Percentiles rank a stretch among this genome's conserved stretches.
These are phyloP conservation scores for Ctenoplectra terminalis DNA, from an alignment of 1,140 invertebrate species.

Conservation along the genomic window DNA sequence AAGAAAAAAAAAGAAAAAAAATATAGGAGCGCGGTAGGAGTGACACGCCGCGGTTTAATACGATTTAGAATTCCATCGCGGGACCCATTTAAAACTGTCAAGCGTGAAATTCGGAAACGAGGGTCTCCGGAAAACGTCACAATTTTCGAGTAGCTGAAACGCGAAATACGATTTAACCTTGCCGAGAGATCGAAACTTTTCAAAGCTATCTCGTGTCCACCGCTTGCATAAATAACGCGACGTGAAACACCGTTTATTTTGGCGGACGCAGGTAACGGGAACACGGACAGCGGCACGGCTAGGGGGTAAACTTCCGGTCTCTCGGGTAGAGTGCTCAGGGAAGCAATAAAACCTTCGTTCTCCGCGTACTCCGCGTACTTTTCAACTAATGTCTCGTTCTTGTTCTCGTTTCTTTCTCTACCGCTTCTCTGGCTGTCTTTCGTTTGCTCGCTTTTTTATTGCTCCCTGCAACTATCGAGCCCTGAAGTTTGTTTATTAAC, in stretches of 20 bases:
- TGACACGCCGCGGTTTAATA: slow-evolving; percentile 47
- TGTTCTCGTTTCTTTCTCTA: background rate
- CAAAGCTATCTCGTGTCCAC: slow-evolving; percentile 49
- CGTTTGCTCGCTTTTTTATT: background rate
- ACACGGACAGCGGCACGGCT: background rate
- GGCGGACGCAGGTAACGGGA: background rate
- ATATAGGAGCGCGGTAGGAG: background rate
- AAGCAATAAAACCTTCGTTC: slow-evolving; percentile 46
- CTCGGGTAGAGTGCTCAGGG: slow-evolving; percentile 23
- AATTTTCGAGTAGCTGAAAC: slow-evolving; percentile 55
- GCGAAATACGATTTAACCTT: slow-evolving; percentile 47
- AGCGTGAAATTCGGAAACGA: slow-evolving; percentile 53
- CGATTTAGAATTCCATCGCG: slow-evolving; percentile 46
- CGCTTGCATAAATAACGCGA: slow-evolving; percentile 59
- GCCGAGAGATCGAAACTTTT: slow-evolving; percentile 57
- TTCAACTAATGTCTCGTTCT: slow-evolving; percentile 35
- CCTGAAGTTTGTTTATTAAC: background rate
- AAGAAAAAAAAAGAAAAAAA: too few relatives aligned
- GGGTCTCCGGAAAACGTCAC: slow-evolving; percentile 40
- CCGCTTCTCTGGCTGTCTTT: background rate
- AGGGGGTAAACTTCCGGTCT: slow-evolving; percentile 52
- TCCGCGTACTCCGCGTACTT: slow-evolving; percentile 20
- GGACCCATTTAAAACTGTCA: slow-evolving; percentile 51
- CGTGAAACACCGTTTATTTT: slow-evolving; percentile 58
- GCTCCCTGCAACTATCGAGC: background rate